Conservation (phyloP, 2,113 vertebrate species). For the Motacilla tschutschensis region DNA sequence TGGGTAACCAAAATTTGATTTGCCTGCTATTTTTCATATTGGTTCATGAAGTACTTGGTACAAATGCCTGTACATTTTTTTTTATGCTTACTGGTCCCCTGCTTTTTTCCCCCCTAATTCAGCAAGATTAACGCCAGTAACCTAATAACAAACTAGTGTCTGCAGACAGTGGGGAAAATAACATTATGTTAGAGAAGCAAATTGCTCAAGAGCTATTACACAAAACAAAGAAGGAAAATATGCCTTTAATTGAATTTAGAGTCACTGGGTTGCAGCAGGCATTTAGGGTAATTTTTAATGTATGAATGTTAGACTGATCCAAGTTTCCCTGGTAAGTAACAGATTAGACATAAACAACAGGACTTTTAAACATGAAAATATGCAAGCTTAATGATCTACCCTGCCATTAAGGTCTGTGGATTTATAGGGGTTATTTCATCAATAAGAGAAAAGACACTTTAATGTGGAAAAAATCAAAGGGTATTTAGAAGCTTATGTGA, state of each 20-base stretch:
- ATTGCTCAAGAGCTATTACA: conserved; percentile 37
- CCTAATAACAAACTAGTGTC: neutral
- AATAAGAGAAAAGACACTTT: neutral
- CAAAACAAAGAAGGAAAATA: conserved; percentile 22
- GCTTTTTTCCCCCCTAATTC: neutral
- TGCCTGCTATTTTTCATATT: neutral
- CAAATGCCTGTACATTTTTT: neutral
- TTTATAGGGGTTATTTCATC: conserved; percentile 30
- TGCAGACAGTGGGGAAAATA: conserved; percentile 5
- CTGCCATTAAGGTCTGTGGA: conserved; percentile 12
- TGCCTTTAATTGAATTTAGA: conserved; percentile 37
- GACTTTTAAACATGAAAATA: conserved; percentile 19
- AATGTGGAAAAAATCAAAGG: conserved; percentile 34
- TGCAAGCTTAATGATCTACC: conserved; percentile 11
- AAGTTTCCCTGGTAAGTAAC: conserved; percentile 29
- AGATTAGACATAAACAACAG: conserved; percentile 17
- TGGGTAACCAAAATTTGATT: neutral
- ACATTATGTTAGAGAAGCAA: conserved; percentile 17
- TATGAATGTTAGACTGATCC: conserved; percentile 10
- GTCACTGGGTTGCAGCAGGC: neutral
- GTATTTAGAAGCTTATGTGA: neutral
- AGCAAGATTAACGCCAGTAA: neutral
- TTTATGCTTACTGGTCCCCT: neutral
- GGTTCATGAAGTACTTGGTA: neutral
- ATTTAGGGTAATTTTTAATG: conserved; percentile 48